Evolutionary conservation across 2,113 vertebrate genomes (phyloP), one percentile per base, ranked within the genome.

Genomic region (Beaufortia kweichowensis): DNA sequence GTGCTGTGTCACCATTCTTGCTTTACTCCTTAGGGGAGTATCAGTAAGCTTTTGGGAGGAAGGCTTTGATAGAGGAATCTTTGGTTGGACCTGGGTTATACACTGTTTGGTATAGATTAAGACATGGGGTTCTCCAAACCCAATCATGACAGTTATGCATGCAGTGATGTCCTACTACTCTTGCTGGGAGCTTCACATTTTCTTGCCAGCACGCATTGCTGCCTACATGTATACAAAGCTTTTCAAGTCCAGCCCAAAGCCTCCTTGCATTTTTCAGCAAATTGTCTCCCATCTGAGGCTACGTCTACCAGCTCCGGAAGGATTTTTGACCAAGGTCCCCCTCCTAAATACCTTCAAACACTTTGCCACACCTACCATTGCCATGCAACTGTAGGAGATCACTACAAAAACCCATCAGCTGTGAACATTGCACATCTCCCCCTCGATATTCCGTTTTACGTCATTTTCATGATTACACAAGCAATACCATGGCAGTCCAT

Each of bases 311-410:
- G 94, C 92, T 94, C 93, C 87, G 96, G 95, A 98, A 98, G 96
- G 97, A 97, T 98, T 98, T 98, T 98, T 98, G 97, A 98, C 97
- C 96, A 98, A 95, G 95, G 94, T 96, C 94, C 94, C 94, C 71
- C 71, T 81, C 89, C 86, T 82, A 76, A 83, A 80, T 71, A 86
- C 84, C 85, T 83, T 90, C 90, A 95, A 96, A 96, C 95, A 95
- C 95, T 90, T 92, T 98, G 96, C 97, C 96, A 98, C 95, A 98
- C 95, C 94, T 98, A 94, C 95, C 95, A 92, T 93, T 84, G 82
- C 89, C 91, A 88, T 86, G 88, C 84, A 90, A 88, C 89, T 78
- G 90, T 90, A 90, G 89, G 89, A 91, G 92, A 91, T 94, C 91
- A 85, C 90, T 91, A 88, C 87, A 90, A 88, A 83, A 88, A 92